Base-by-base conservation (phyloP, 2,888 invertebrate species). In the Trisateles emortualis region DNA sequence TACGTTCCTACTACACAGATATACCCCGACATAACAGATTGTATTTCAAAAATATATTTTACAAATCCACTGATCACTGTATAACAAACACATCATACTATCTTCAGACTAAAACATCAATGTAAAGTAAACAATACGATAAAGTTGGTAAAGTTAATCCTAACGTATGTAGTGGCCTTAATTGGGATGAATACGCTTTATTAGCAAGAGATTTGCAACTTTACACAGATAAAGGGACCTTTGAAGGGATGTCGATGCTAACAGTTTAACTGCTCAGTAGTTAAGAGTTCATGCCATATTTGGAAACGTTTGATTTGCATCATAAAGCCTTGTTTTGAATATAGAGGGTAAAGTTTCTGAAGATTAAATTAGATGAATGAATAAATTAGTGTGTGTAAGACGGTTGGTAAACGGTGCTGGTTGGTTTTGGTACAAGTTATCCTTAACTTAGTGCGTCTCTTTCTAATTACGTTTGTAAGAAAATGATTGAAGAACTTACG, bases 121-220 rank as follows among this genome's bases (percentile, higher is more conserved):
- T 68, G 66, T 17, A 52, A 2, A 30, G 39, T 11, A 13, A 13
- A 6, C 1, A 8, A 38, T 2, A n/a, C 2, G 32, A 16, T 49
- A 40, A 2, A 16, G 13, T 30, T 49, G 19, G 11, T 42, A 16
- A 9, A 13, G 33, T 35, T 22, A 53, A 32, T 47, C 13, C 36
- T 41, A 51, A 49, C 33, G 44, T 53, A 47, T 59, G 55, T 55
- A 54, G 48, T 29, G 59, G 53, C 48, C 72, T 59, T 85, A 84
- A 86, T 85, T 85, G 82, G 84, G 75, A 78, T 61, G 78, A 81
- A 79, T 79, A 81, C 74, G 74, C 72, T 79, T 76, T 80, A 83
- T 82, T 81, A 82, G 73, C 58, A 65, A 72, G 76, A 81, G 78
- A 86, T 84, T 81, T 81, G 76, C 72, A 81, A 85, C 79, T 84